Evolutionary conservation across 2,113 vertebrate species (phyloP), one percentile per base, ranked within the genome.

Genomic region (Elanoides forficatus): DNA sequence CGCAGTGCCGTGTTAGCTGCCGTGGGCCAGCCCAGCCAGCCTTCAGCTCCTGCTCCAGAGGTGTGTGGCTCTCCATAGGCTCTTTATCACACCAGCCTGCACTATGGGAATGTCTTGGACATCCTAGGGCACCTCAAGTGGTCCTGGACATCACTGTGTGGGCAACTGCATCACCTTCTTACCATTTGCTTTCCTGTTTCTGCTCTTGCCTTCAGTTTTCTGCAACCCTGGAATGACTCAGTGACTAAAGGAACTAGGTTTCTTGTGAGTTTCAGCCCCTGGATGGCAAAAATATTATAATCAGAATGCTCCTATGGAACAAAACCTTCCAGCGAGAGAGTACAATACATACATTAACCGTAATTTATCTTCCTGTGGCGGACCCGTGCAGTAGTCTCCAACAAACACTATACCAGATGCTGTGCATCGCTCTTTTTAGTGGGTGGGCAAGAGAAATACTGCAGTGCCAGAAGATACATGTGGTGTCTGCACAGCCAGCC

Each of bases 1-100:
- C 0, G 1, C 3, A 30, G 34, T 40, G 67, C 42, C 3, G 0
- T 4, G 5, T 10, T 18, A 36, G 29, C 36, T 23, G 38, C 22
- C 13, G 65, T 13, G 10, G 48, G 58, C 23, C n/a, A 43, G 58
- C 25, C 34, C 76, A 79, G 52, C 19, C 43, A 27, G 38, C 53
- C 60, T 53, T 47, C n/a, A 43, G 50, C 40, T 75, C 72, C 56
- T 6, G 5, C 34, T 29, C 38, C 59, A 63, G 53, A 63, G 10
- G 6, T 15, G 2, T 3, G 22, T 15, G 25, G 23, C 15, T 43
- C 50, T 53, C 45, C 56, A 7, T 0, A 18, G 26, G 32, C 27
- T 78, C 38, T 52, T 40, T 29, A 19, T 42, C 65, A 40, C 36
- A 40, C 3, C 78, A 87, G 0, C 13, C 63, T 78, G 40, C 4